A percentile compares a stretch with the other conserved stretches of the same genome.
phyloP scores from a whole-genome alignment of 2,113 vertebrate species.

The Nesospiza acunhae region DNA sequence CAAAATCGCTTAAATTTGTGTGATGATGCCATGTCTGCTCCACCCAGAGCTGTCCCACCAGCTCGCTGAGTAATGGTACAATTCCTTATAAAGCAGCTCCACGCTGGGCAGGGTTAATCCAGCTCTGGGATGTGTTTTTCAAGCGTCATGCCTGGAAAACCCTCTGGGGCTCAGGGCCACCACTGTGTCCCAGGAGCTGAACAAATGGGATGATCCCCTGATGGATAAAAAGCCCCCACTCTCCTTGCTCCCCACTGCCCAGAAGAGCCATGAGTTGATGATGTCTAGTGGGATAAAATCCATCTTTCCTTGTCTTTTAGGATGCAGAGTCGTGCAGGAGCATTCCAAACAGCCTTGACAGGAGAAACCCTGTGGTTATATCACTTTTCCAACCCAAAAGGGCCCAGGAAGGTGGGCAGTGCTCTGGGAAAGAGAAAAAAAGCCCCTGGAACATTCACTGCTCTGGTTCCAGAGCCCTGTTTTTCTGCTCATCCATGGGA shows the following conservation, averaged over 20 bases:
- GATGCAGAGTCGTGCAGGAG: background rate
- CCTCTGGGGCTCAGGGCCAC: background rate
- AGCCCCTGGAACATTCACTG: rapidly evolving
- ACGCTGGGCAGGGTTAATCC: background rate
- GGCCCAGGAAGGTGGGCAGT: rapidly evolving
- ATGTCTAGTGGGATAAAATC: background rate
- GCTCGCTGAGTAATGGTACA: background rate
- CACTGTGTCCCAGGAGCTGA: background rate
- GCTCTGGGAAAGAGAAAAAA: background rate
- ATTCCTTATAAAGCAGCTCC: background rate
- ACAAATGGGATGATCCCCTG: background rate
- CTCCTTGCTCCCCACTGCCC: background rate
- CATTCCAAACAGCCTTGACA: background rate
- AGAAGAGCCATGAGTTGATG: background rate
- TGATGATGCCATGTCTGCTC: background rate
- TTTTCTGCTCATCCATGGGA: background rate
- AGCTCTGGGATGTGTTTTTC: background rate
- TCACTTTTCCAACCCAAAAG: background rate
- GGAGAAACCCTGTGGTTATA: background rate
- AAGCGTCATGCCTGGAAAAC: background rate
- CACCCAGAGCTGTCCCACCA: background rate
- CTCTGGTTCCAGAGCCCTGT: background rate
- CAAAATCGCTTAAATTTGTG: background rate
- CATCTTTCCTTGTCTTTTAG: background rate
- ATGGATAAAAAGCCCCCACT: background rate